Conservation (phyloP, 2,888 invertebrate species). For the Caenorhabditis imperialis region DNA sequence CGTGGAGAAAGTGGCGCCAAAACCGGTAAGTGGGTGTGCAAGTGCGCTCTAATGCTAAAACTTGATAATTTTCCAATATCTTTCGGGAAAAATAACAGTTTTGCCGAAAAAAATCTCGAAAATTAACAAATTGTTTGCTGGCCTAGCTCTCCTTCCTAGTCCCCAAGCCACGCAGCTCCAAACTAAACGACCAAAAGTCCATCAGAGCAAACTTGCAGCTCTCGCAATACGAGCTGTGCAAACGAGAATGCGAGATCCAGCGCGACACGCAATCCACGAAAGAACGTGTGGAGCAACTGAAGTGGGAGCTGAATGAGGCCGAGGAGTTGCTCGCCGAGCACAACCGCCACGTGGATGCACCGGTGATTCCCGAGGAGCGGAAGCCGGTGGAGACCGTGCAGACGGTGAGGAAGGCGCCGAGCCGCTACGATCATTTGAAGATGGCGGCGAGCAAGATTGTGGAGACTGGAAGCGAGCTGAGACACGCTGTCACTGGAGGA, state of each 20-base stretch:
- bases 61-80: no score
- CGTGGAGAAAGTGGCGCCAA: constrained; percentile 19
- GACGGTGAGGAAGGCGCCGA: constrained; percentile 13
- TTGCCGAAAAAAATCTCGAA: no score
- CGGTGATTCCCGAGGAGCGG: constrained; percentile 16
- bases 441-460: constrained; percentile 46
- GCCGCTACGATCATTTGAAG: constrained; percentile 48
- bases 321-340: constrained; percentile 49
- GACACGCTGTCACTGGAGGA: constrained; percentile 45
- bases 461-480: constrained; percentile 41
- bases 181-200: no score
- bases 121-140: no score
- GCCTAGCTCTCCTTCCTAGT: no score
- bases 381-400: constrained; percentile 1
- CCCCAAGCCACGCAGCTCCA: no score
- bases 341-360: constrained; percentile 28
- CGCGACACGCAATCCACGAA: constrained; percentile 54
- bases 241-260: constrained; percentile 61
- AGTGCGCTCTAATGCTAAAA: neutral
- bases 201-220: constrained; percentile 22
- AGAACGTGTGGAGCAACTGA: constrained; percentile 58
- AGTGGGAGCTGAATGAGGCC: constrained; percentile 61
- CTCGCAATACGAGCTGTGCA: constrained; percentile 66
- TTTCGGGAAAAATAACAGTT: no score
- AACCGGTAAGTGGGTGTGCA: neutral